Percentiles rank a stretch among this genome's conserved stretches.
Evolutionary conservation across 1,140 invertebrate species (phyloP).

Genomic region (Marisa cornuarietis): DNA sequence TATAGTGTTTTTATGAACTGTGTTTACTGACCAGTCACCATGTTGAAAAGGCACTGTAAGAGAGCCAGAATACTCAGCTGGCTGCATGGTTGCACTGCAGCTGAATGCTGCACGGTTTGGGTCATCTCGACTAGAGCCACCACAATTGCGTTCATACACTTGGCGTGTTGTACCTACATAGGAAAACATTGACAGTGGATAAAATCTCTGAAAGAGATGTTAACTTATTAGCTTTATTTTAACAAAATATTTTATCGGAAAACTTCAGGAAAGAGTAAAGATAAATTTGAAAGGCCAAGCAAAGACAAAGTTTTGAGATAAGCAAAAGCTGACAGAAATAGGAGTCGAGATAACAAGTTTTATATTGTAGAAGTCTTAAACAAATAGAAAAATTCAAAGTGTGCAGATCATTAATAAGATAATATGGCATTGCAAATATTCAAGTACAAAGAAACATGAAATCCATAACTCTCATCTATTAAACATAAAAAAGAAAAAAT

Average conservation of each 20-base stretch:
- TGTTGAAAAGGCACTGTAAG: too few relatives aligned
- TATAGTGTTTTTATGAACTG: too few relatives aligned
- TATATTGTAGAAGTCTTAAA: too few relatives aligned
- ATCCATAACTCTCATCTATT: neutral
- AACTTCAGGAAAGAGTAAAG: neutral
- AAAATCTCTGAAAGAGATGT: neutral
- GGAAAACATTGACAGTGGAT: neutral
- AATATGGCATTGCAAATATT: neutral
- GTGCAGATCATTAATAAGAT: neutral
- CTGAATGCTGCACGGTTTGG: neutral
- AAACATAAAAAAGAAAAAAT: neutral
- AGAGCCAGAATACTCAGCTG: too few relatives aligned
- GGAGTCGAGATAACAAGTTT: too few relatives aligned
- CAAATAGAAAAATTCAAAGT: too few relatives aligned
- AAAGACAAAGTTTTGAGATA: neutral
- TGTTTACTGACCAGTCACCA: conserved; percentile 3
- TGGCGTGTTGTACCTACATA: neutral
- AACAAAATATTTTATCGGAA: too few relatives aligned
- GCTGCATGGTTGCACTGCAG: neutral
- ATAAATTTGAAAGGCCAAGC: neutral
- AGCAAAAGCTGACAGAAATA: too few relatives aligned
- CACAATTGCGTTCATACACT: neutral
- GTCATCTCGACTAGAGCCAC: neutral
- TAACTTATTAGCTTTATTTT: too few relatives aligned
- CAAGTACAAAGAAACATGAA: neutral